phyloP scores from a whole-genome alignment of 2,888 invertebrate genomes.

The Agrochola circellaris region DNA sequence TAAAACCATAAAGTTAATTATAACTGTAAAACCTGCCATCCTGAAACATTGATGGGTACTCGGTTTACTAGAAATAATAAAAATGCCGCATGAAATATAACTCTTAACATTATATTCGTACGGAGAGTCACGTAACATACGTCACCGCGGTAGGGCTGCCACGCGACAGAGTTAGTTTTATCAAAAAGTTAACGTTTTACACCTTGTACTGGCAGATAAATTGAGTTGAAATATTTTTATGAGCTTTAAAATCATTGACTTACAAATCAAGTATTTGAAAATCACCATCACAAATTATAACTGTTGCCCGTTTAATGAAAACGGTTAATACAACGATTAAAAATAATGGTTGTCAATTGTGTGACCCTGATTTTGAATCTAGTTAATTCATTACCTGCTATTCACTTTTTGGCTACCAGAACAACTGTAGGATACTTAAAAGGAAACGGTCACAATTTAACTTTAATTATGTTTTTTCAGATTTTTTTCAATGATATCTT shows the following conservation, averaged over 20 bases:
- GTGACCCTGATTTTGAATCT: not conserved
- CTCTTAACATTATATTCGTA: constrained; percentile 55
- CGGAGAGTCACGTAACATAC: constrained; percentile 47
- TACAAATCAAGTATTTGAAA: not conserved
- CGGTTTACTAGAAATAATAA: constrained; percentile 52
- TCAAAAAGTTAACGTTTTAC: not conserved
- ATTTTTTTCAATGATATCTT: too few relatives aligned
- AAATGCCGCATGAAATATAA: constrained; percentile 53
- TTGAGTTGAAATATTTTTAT: too few relatives aligned
- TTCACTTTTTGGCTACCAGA: not conserved
- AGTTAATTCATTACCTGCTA: not conserved
- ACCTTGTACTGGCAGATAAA: not conserved
- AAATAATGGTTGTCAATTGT: not conserved
- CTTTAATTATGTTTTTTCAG: not conserved
- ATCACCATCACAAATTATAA: not conserved
- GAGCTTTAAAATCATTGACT: too few relatives aligned
- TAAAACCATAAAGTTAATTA: constrained; percentile 50
- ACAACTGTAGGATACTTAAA: not conserved
- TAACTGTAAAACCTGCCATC: constrained; percentile 45
- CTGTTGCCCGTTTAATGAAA: not conserved
- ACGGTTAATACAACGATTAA: not conserved
- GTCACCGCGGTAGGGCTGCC: constrained; percentile 37
- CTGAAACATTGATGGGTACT: constrained; percentile 43
- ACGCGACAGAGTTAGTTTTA: not conserved
- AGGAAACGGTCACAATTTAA: not conserved